These are phyloP conservation scores for Austrolebias charrua DNA, from an alignment of 2,797 vertebrate genomes.

Conservation along the genomic window DNA sequence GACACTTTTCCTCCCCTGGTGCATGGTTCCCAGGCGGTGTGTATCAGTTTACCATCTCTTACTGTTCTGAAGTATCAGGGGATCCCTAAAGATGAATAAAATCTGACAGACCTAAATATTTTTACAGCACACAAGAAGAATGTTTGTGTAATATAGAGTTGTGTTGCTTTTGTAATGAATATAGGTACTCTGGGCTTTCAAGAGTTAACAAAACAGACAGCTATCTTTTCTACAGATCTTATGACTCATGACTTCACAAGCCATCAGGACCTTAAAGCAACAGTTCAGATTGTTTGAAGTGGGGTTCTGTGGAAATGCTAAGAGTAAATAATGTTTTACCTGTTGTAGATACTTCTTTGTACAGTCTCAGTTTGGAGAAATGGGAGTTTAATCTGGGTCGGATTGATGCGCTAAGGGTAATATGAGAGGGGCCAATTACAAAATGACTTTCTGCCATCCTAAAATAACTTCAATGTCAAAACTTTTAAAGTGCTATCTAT, in stretches of 20 bases:
- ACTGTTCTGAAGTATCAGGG: slow-evolving; percentile 53
- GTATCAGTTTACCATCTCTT: slow-evolving; percentile 68
- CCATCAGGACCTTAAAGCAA: slow-evolving; percentile 26
- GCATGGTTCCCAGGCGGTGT: slow-evolving; percentile 38
- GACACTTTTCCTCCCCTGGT: slow-evolving; percentile 31
- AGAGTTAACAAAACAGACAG: slow-evolving; percentile 10
- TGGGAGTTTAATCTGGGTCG: too few relatives aligned
- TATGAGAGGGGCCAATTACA: too few relatives aligned
- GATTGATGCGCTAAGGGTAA: too few relatives aligned
- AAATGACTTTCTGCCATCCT: too few relatives aligned
- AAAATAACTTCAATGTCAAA: too few relatives aligned
- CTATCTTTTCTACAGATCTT: slow-evolving; percentile 46
- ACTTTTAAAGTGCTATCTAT: too few relatives aligned
- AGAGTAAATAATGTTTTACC: too few relatives aligned
- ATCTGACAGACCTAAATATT: slow-evolving; percentile 65
- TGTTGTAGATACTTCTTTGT: too few relatives aligned
- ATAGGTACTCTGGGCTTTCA: slow-evolving; percentile 28
- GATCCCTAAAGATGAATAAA: slow-evolving; percentile 46
- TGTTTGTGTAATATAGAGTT: slow-evolving; percentile 68
- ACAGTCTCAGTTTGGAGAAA: too few relatives aligned
- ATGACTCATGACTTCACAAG: slow-evolving; percentile 25
- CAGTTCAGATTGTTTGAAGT: too few relatives aligned
- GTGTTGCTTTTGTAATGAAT: slow-evolving; percentile 74
- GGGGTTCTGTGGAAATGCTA: too few relatives aligned
- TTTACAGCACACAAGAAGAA: slow-evolving; percentile 64